Conservation (phyloP, 2,888 invertebrate species). For the Thecocarcelia acutangulata region DNA sequence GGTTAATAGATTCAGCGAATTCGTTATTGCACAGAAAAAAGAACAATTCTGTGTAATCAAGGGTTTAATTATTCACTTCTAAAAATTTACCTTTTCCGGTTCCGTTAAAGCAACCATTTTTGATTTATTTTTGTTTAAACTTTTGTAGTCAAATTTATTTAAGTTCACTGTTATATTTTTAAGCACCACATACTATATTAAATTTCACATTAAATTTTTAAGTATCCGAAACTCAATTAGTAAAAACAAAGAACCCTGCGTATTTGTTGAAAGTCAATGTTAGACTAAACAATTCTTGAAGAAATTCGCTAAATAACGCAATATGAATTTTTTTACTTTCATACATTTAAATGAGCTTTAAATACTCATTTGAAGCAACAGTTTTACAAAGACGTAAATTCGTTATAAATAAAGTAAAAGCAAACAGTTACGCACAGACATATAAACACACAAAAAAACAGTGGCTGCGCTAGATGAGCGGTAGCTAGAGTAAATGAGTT, state of each 20-base stretch:
- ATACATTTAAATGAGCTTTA: constrained; percentile 33
- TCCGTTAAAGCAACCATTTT: constrained; percentile 39
- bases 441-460: neutral
- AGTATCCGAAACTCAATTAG: neutral
- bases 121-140: neutral
- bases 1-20: no score
- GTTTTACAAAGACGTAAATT: constrained; percentile 38
- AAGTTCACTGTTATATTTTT: neutral
- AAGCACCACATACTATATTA: constrained; percentile 16
- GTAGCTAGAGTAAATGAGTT: constrained; percentile 31
- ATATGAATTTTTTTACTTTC: constrained; percentile 21
- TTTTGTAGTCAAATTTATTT: neutral
- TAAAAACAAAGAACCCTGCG: constrained; percentile 50
- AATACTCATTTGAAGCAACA: constrained; percentile 22
- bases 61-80: neutral
- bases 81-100: constrained; percentile 33
- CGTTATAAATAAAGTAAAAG: constrained; percentile 6
- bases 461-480: constrained; percentile 22
- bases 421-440: neutral
- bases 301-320: constrained; percentile 73
- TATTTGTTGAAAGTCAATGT: constrained; percentile 72
- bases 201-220: neutral
- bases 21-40: no score
- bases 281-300: constrained; percentile 75
- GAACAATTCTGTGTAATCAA: no score